Conservation (phyloP, 2,888 invertebrate species). For the Syrphus vitripennis region DNA sequence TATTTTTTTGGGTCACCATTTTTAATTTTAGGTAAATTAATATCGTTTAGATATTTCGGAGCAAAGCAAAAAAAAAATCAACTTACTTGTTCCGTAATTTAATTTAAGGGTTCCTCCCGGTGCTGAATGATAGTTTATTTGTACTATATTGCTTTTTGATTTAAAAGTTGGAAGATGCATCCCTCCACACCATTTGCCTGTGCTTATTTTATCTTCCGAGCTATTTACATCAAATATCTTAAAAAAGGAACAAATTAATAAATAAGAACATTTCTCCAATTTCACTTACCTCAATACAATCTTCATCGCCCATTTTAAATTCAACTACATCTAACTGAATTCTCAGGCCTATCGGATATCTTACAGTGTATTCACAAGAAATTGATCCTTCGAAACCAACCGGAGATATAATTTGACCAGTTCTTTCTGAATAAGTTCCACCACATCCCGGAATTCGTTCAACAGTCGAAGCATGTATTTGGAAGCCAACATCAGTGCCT, state of each 20-base stretch:
- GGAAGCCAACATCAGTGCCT: conserved; percentile 89
- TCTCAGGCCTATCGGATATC: conserved; percentile 84
- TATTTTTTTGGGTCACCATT: no score
- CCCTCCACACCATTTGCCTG: conserved; percentile 90
- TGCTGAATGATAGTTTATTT: conserved; percentile 83
- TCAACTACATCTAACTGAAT: conserved; percentile 85
- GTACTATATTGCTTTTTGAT: conserved; percentile 83
- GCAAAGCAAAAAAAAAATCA: no score
- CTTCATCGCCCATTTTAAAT: conserved; percentile 87
- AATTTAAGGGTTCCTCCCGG: conserved; percentile 84
- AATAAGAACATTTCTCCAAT: neutral
- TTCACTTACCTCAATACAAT: conserved; percentile 84
- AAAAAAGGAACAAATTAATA: conserved; percentile 4
- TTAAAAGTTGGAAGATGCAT: conserved; percentile 83
- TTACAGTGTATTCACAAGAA: conserved; percentile 91
- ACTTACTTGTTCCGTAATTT: conserved; percentile 82
- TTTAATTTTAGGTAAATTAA: no score
- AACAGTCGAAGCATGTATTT: conserved; percentile 88
- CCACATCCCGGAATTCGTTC: conserved; percentile 92
- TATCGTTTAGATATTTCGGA: neutral
- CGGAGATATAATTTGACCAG: conserved; percentile 87
- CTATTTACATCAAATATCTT: conserved; percentile 55
- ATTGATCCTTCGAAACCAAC: conserved; percentile 81
- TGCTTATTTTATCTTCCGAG: conserved; percentile 72
- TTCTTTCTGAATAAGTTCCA: conserved; percentile 85